Percentiles rank a stretch among this genome's conserved stretches.
phyloP scores from a whole-genome alignment of 2,888 invertebrate species.

The Crematogaster levior region DNA sequence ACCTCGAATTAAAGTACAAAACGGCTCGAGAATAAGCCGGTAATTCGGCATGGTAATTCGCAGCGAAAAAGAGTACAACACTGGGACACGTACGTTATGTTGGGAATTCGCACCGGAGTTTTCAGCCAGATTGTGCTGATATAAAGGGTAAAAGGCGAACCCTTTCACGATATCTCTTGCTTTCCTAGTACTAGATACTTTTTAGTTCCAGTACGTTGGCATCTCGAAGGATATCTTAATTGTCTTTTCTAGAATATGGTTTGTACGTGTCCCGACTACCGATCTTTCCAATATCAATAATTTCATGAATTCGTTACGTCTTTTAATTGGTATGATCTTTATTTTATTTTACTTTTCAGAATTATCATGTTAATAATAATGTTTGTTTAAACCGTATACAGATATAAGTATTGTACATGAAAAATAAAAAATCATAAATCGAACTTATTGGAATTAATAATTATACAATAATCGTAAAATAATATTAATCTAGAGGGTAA shows the following conservation, averaged over 20 bases:
- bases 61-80: not conserved
- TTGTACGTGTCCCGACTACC: not conserved
- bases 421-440: not conserved
- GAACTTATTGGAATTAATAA: constrained; percentile 2
- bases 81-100: constrained; percentile 7
- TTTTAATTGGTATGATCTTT: not conserved
- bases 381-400: not conserved
- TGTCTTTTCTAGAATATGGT: constrained; percentile 15
- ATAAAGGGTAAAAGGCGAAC: constrained; percentile 12
- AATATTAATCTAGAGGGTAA: too few relatives aligned
- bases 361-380: not conserved
- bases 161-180: not conserved
- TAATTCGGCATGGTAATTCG: constrained; percentile 40
- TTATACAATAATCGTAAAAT: not conserved
- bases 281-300: not conserved
- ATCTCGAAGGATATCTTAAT: constrained; percentile 20
- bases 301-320: not conserved
- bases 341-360: not conserved
- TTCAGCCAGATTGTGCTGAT: constrained; percentile 39
- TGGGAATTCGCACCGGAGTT: constrained; percentile 20
- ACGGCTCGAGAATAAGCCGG: constrained; percentile 35
- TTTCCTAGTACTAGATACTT: not conserved
- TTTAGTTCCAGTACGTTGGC: not conserved
- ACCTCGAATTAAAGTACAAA: constrained; percentile 43
- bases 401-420: not conserved